These are phyloP conservation scores for Ophiothrix spiculata DNA, from an alignment of 35 echinoderm and acorn worm species.

Conservation along the genomic window DNA sequence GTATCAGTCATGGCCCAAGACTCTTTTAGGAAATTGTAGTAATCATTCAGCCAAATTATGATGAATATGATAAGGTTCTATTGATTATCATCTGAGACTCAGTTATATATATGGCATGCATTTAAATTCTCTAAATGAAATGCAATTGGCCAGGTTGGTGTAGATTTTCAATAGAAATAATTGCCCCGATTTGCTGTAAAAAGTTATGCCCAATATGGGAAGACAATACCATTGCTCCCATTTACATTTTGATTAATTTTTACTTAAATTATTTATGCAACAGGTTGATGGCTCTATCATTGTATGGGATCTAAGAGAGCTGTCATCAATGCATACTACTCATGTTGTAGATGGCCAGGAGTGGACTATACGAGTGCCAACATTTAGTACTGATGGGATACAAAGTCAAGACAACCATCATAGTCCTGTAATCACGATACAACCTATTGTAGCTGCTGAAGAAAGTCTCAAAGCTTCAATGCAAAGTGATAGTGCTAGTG, in stretches of 20 bases:
- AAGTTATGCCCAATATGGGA: too few relatives aligned
- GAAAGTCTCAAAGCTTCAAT: conserved; percentile 68
- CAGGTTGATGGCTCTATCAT: conserved; percentile 87
- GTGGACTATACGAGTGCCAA: conserved; percentile 73
- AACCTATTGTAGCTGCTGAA: conserved; percentile 71
- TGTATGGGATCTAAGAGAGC: conserved; percentile 91
- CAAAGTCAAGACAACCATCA: conserved; percentile 74
- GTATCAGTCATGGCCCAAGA: too few relatives aligned
- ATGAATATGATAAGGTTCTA: too few relatives aligned
- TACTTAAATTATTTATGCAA: too few relatives aligned
- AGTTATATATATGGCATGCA: too few relatives aligned
- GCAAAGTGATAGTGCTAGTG: background rate
- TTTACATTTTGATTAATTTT: background rate
- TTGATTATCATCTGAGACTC: too few relatives aligned
- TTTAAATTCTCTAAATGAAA: too few relatives aligned
- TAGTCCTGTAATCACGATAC: conserved; percentile 65
- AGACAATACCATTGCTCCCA: background rate
- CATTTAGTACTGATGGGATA: conserved; percentile 86
- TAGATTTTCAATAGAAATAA: too few relatives aligned
- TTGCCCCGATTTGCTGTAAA: too few relatives aligned
- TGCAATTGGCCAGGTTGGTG: too few relatives aligned
- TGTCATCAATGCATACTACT: conserved; percentile 68
- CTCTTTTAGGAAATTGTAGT: too few relatives aligned
- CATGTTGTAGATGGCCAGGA: conserved; percentile 29
- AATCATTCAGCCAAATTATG: too few relatives aligned